A percentile compares a stretch with the other conserved stretches of the same genome.
Conservation (phyloP, 2,888 invertebrate species). For the Serrognathus titanus region DNA sequence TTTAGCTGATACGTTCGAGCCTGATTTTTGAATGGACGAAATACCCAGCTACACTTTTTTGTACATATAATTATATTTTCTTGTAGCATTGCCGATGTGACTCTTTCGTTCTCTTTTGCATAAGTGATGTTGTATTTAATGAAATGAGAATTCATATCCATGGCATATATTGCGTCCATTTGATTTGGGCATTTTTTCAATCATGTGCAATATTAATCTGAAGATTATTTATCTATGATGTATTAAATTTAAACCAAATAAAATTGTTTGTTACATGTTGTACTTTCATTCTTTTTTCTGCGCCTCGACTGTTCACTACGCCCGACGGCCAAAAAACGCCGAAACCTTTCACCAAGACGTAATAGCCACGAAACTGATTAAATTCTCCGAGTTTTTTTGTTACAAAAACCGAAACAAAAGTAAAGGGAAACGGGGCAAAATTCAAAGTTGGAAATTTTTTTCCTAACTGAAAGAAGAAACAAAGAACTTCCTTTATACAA, state of each 20-base stretch:
- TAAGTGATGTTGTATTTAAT: slow-evolving; percentile 18
- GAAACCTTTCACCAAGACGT: too few relatives aligned
- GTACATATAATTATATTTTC: slow-evolving; percentile 45
- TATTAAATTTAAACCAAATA: slow-evolving; percentile 51
- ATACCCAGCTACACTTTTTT: slow-evolving; percentile 43
- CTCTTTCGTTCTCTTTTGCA: slow-evolving; percentile 25
- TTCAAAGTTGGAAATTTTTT: too few relatives aligned
- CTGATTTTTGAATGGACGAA: slow-evolving; percentile 46
- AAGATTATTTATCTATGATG: slow-evolving; percentile 51
- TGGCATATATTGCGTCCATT: slow-evolving; percentile 46
- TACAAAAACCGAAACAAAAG: neutral
- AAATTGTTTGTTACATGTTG: slow-evolving; percentile 49
- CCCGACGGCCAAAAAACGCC: too few relatives aligned
- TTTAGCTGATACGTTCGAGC: slow-evolving; percentile 34
- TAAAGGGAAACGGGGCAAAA: too few relatives aligned
- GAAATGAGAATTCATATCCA: slow-evolving; percentile 27
- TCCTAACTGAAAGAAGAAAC: too few relatives aligned
- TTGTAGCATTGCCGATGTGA: slow-evolving; percentile 43
- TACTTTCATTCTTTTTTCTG: too few relatives aligned
- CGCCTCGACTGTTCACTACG: too few relatives aligned
- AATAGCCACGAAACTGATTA: too few relatives aligned
- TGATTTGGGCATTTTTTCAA: slow-evolving; percentile 48
- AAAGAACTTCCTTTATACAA: too few relatives aligned
- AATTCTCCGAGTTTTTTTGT: too few relatives aligned
- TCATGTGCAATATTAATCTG: slow-evolving; percentile 52